phyloP scores from a whole-genome alignment of 37 sponge, comb jelly and placozoan species.

The Chondrilla cf. caribensis region DNA sequence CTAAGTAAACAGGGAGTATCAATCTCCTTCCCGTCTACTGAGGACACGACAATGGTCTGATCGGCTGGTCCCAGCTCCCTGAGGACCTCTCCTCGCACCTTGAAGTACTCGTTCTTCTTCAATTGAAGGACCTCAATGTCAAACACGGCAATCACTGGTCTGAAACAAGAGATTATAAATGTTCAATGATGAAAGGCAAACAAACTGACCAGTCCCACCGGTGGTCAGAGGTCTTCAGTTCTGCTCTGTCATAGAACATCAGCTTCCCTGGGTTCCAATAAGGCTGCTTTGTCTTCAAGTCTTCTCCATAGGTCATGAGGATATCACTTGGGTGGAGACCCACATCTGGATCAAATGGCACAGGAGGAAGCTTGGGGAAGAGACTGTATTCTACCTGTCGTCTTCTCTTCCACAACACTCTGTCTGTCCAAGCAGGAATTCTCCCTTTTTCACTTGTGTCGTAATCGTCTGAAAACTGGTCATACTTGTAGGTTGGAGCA shows the following conservation, averaged over 20 bases:
- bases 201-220: slow-evolving; percentile 29
- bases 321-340: slow-evolving; percentile 57
- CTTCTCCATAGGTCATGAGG: slow-evolving; percentile 7
- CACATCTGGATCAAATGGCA: slow-evolving; percentile 21
- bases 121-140: slow-evolving; percentile 80
- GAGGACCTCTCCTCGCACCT: slow-evolving; percentile 43
- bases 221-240: slow-evolving; percentile 99
- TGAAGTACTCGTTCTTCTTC: slow-evolving; percentile 21
- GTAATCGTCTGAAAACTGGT: slow-evolving; percentile 95
- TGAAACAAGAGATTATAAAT: neutral
- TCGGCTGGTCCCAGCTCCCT: slow-evolving; percentile 63
- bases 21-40: slow-evolving; percentile 30
- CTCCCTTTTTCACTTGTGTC: slow-evolving; percentile 98
- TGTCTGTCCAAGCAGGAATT: slow-evolving; percentile 98
- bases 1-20: slow-evolving; percentile 30
- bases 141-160: slow-evolving; percentile 88
- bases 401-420: slow-evolving; percentile 88
- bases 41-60: slow-evolving; percentile 54
- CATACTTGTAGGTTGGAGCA: slow-evolving; percentile 99
- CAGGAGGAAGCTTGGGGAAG: neutral
- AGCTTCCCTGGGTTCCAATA: slow-evolving; percentile 82
- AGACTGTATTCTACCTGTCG: neutral
- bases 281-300: slow-evolving; percentile 36
- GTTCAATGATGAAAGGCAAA: neutral
- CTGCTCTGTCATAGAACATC: slow-evolving; percentile 90